phyloP scores from a whole-genome alignment of 2,888 invertebrate species.

The Eristalis arbustorum region DNA sequence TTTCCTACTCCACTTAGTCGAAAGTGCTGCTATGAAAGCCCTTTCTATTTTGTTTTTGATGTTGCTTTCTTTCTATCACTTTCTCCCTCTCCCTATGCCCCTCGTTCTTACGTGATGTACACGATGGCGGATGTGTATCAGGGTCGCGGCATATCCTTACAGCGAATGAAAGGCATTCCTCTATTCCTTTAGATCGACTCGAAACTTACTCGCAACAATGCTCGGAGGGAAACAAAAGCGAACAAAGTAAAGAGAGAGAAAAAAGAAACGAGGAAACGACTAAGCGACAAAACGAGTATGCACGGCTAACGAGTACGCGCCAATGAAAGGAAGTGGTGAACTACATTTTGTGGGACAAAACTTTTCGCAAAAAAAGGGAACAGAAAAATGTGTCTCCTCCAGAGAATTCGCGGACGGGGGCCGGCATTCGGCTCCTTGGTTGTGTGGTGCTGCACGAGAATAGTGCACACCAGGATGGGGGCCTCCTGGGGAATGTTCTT shows the following conservation, averaged over 20 bases:
- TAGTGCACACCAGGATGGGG: constrained; percentile 38
- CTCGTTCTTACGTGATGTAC: background rate
- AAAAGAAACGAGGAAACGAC: constrained; percentile 7
- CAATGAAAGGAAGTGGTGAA: constrained; percentile 55
- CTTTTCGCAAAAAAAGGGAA: background rate
- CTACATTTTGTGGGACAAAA: constrained; percentile 58
- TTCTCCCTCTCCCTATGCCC: background rate
- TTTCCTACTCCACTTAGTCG: background rate
- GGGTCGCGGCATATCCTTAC: constrained; percentile 54
- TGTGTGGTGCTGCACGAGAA: constrained; percentile 47
- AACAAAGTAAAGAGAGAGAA: background rate
- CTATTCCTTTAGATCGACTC: constrained; percentile 2
- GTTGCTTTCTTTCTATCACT: background rate
- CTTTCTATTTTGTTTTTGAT: background rate
- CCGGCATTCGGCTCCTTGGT: background rate
- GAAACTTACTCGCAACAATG: constrained; percentile 58
- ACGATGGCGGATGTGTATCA: constrained; percentile 45
- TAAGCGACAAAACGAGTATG: constrained; percentile 4
- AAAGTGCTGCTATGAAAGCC: background rate
- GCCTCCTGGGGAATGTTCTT: constrained; percentile 39
- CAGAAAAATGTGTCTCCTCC: constrained; percentile 27
- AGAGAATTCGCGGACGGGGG: constrained; percentile 13
- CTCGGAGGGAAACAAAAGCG: constrained; percentile 42
- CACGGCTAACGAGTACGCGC: constrained; percentile 20
- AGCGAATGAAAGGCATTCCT: constrained; percentile 37